Evolutionary conservation across 2,797 vertebrate genomes (phyloP).

Genomic region (Craterocephalus amniculus): DNA sequence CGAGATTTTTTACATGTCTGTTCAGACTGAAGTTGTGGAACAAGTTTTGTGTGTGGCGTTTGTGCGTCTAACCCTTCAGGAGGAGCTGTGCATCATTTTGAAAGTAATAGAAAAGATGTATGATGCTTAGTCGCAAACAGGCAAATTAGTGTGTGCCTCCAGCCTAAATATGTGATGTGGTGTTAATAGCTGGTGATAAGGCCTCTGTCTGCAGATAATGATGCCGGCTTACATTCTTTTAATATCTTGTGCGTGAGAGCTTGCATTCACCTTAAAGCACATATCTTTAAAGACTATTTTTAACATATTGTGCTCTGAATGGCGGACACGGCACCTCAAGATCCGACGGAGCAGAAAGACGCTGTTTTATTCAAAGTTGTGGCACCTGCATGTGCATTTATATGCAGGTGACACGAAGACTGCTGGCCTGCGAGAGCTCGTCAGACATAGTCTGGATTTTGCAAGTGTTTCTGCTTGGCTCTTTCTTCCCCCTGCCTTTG

Average conservation of each 20-base stretch:
- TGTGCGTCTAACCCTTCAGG: background rate
- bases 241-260: constrained; percentile 28
- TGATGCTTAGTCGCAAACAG: constrained; percentile 1
- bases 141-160: constrained; percentile 6
- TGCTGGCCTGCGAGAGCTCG: constrained; percentile 62
- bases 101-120: background rate
- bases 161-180: constrained; percentile 30
- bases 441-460: constrained; percentile 47
- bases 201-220: constrained; percentile 50
- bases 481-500: background rate
- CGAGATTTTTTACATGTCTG: constrained; percentile 8
- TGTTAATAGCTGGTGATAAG: constrained; percentile 65
- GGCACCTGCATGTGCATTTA: constrained; percentile 68
- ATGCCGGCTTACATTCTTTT: constrained; percentile 46
- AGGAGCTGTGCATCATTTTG: constrained; percentile 15
- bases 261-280: constrained; percentile 5
- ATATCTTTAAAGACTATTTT: constrained; percentile 38
- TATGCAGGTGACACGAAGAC: constrained; percentile 69
- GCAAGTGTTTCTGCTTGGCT: constrained; percentile 14
- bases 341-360: constrained; percentile 36
- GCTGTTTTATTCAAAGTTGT: constrained; percentile 34
- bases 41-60: background rate
- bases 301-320: constrained; percentile 22
- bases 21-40: background rate
- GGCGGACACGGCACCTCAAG: constrained; percentile 12